Evolutionary conservation across 1,140 invertebrate species (phyloP).

Genomic region (Drosophila sechellia): DNA sequence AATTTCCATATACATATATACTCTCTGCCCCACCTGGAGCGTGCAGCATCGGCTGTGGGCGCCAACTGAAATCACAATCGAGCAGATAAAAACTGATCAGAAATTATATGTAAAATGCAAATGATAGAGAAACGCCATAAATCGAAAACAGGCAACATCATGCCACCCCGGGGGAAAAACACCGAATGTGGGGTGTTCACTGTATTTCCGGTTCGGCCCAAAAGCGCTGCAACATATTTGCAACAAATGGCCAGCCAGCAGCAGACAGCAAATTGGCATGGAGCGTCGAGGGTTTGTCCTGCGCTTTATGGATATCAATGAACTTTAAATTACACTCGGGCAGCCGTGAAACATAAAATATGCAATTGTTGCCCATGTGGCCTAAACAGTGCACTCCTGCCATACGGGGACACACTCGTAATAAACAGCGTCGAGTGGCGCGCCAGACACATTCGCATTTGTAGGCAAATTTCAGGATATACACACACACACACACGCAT

Average conservation of each 20-base stretch:
- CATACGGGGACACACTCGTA: background rate
- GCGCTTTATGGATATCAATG: conserved; percentile 81
- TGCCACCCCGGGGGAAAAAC: conserved; percentile 3
- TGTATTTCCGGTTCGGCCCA: conserved; percentile 21
- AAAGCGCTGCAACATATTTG: conserved; percentile 65
- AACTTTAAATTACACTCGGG: conserved; percentile 74
- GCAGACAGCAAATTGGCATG: conserved; percentile 65
- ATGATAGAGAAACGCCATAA: conserved; percentile 69
- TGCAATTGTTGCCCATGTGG: conserved; percentile 68
- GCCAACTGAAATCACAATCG: conserved; percentile 56
- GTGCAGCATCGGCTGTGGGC: conserved; percentile 8
- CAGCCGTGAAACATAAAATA: conserved; percentile 69
- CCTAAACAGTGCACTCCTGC: conserved; percentile 54
- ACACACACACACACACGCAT: conserved; percentile 66
- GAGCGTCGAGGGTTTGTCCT: conserved; percentile 18
- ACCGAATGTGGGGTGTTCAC: conserved; percentile 19
- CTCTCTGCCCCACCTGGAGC: background rate
- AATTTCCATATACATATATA: conserved; percentile 27
- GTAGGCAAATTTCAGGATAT: conserved; percentile 73
- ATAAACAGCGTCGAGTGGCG: conserved; percentile 60
- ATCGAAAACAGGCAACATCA: conserved; percentile 38
- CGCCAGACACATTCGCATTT: conserved; percentile 80
- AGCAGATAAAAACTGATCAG: conserved; percentile 51
- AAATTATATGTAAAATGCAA: conserved; percentile 76
- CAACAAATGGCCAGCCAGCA: conserved; percentile 56